Evolutionary conservation across 2,888 invertebrate genomes (phyloP).

Genomic region (Iselma pallidipennis): DNA sequence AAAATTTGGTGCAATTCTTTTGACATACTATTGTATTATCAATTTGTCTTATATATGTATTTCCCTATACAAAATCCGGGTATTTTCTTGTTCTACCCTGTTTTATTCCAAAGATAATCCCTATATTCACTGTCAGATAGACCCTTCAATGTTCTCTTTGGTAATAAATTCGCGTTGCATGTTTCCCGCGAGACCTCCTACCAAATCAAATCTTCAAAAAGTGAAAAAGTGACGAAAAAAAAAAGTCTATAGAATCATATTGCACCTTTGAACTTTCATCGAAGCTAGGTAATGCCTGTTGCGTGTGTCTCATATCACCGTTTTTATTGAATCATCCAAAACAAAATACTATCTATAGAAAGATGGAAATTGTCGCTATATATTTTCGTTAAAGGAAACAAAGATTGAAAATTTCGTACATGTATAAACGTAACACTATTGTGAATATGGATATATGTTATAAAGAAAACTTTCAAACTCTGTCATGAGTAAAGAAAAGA

Average conservation of each 20-base stretch:
- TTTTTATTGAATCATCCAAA: constrained; percentile 21
- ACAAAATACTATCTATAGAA: constrained; percentile 6
- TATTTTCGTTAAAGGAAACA: constrained; percentile 11
- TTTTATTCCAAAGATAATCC: constrained; percentile 10
- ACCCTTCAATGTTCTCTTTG: constrained; percentile 5
- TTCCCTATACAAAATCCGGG: not conserved
- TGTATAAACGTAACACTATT: constrained; percentile 8
- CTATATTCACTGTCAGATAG: constrained; percentile 16
- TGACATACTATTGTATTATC: no score
- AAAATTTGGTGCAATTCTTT: no score
- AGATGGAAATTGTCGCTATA: no score
- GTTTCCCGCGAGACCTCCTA: constrained; percentile 8
- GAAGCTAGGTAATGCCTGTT: constrained; percentile 16
- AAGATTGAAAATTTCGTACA: not conserved
- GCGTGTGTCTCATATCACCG: constrained; percentile 14
- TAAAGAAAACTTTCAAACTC: constrained; percentile 31
- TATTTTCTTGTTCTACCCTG: constrained; percentile 2
- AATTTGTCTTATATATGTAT: not conserved
- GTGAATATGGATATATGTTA: constrained; percentile 24
- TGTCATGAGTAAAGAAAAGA: constrained; percentile 33
- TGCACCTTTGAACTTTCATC: constrained; percentile 19
- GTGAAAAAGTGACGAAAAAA: constrained; percentile 17
- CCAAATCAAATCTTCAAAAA: constrained; percentile 17
- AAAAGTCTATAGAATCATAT: constrained; percentile 13
- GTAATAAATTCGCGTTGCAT: constrained; percentile 15